A percentile compares a stretch with the other conserved stretches of the same genome.
These are phyloP conservation scores for Chloroclystis v-ata DNA, from an alignment of 2,888 invertebrate genomes.

Conservation along the genomic window DNA sequence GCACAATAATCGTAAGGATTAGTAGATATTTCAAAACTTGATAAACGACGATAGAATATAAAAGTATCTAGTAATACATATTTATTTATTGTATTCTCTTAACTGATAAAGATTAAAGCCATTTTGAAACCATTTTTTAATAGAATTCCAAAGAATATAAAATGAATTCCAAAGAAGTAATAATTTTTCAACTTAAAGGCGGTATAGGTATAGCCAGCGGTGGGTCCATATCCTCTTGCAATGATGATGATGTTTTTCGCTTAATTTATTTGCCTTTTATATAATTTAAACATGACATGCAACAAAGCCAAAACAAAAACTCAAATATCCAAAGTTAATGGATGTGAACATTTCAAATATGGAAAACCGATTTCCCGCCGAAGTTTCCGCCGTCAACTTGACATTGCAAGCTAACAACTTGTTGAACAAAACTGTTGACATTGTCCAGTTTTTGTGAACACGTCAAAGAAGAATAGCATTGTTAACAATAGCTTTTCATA, in stretches of 20 bases:
- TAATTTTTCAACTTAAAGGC: no score
- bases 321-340: neutral
- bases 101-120: no score
- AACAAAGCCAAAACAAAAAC: neutral
- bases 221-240: no score
- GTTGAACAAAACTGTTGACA: slow-evolving; percentile 60
- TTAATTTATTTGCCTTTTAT: neutral
- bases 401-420: slow-evolving; percentile 51
- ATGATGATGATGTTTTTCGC: no score
- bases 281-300: neutral
- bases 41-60: no score
- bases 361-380: slow-evolving; percentile 1
- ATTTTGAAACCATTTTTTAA: no score
- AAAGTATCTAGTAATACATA: no score
- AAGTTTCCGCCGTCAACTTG: slow-evolving; percentile 38
- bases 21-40: neutral
- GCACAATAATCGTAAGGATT: neutral
- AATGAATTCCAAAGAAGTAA: no score
- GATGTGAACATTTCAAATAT: slow-evolving; percentile 2
- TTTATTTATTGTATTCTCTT: no score
- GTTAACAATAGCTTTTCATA: slow-evolving; percentile 37
- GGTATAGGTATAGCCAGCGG: no score
- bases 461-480: slow-evolving; percentile 46
- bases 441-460: slow-evolving; percentile 53
- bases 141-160: no score